A percentile compares a stretch with the other conserved stretches of the same genome.
phyloP scores from a whole-genome alignment of 2,888 invertebrate genomes.

The Sinhomidia bicolor region DNA sequence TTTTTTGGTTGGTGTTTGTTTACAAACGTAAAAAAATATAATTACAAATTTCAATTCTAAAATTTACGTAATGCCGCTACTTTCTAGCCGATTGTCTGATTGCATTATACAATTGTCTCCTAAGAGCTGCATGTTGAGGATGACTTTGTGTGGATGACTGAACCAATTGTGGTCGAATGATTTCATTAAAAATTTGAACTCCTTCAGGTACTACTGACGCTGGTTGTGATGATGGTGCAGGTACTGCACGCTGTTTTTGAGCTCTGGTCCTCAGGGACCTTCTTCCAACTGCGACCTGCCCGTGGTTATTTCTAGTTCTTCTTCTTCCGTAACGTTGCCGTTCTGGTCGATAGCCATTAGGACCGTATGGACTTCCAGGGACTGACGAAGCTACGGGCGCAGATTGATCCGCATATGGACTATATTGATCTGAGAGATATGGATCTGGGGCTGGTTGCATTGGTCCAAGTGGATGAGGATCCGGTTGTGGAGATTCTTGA shows the following conservation, averaged over 20 bases:
- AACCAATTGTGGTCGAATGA: conserved; percentile 65
- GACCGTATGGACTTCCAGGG: conserved; percentile 60
- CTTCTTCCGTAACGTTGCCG: conserved; percentile 60
- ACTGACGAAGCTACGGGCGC: conserved; percentile 40
- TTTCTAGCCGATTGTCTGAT: conserved; percentile 56
- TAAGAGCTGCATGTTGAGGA: conserved; percentile 55
- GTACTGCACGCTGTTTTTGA: conserved; percentile 39
- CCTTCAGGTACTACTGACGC: conserved; percentile 67
- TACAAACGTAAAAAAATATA: neutral
- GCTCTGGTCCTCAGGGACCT: conserved; percentile 19
- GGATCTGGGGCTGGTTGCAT: conserved; percentile 66
- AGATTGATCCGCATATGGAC: conserved; percentile 63
- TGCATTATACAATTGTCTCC: conserved; percentile 64
- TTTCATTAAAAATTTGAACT: conserved; percentile 74
- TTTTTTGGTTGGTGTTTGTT: conserved; percentile 10
- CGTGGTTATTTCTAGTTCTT: conserved; percentile 59
- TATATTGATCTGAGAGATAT: conserved; percentile 62
- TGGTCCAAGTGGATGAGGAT: conserved; percentile 60
- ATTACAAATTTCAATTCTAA: conserved; percentile 57
- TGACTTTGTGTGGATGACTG: conserved; percentile 43
- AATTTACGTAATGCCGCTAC: conserved; percentile 31
- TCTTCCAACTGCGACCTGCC: conserved; percentile 10
- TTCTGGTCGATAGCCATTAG: conserved; percentile 45
- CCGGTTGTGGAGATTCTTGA: conserved; percentile 42
- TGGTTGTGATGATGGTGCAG: neutral